These are phyloP conservation scores for Cepaea nemoralis DNA, from an alignment of 1,140 invertebrate genomes.

Conservation along the genomic window DNA sequence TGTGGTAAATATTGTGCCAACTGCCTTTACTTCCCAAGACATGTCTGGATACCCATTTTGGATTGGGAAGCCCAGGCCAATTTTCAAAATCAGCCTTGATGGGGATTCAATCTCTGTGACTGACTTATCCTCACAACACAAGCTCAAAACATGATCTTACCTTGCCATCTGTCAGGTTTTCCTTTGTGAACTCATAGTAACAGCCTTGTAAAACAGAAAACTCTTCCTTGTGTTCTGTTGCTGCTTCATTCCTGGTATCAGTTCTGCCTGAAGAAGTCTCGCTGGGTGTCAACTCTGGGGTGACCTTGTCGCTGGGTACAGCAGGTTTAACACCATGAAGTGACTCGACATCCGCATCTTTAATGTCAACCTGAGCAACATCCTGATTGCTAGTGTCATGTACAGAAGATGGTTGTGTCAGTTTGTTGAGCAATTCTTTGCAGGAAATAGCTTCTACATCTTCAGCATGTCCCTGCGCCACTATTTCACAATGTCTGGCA, in stretches of 20 bases:
- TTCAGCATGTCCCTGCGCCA: background rate
- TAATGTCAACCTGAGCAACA: background rate
- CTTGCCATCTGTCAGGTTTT: slow-evolving; percentile 39
- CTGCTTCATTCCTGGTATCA: background rate
- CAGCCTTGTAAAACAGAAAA: background rate
- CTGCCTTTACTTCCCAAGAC: too few species aligned
- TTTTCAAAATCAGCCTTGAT: too few species aligned
- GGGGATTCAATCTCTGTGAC: too few species aligned
- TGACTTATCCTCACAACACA: too few species aligned
- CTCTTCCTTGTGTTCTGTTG: background rate
- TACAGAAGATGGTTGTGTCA: background rate
- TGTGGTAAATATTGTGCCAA: too few species aligned
- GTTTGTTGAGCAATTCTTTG: background rate
- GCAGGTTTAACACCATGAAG: background rate
- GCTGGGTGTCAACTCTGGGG: background rate
- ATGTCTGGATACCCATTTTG: too few species aligned
- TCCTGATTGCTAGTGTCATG: background rate
- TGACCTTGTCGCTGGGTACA: background rate
- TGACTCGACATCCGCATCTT: background rate
- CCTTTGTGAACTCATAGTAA: slow-evolving; percentile 7
- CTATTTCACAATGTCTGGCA: slow-evolving; percentile 5
- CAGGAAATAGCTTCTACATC: background rate
- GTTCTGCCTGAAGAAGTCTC: background rate
- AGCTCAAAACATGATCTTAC: too few species aligned
- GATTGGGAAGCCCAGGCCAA: too few species aligned